Evolutionary conservation across 2,797 vertebrate species (phyloP).

Genomic region (Molossus molossus): DNA sequence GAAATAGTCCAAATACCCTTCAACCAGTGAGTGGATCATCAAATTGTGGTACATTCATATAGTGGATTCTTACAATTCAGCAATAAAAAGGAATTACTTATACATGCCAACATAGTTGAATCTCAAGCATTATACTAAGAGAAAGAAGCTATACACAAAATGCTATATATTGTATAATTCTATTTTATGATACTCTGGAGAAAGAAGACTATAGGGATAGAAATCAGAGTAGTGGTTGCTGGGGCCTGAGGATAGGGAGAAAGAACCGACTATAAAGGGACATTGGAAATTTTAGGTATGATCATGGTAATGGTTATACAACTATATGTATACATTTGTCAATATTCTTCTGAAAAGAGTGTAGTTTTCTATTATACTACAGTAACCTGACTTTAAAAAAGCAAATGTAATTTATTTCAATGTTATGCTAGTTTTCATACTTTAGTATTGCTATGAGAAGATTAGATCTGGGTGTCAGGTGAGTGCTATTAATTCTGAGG

Average conservation of each 20-base stretch:
- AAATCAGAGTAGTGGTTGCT: background rate
- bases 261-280: background rate
- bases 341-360: constrained; percentile 13
- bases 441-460: constrained; percentile 23
- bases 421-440: background rate
- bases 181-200: background rate
- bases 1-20: background rate
- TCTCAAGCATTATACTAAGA: constrained; percentile 4
- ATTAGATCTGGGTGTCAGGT: constrained; percentile 3
- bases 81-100: background rate
- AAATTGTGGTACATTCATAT: background rate
- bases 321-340: background rate
- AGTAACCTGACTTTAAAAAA: background rate
- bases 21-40: background rate
- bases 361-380: background rate
- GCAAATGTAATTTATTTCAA: constrained; percentile 26
- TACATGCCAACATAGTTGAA: background rate
- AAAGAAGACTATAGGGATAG: background rate
- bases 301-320: background rate
- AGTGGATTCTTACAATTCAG: background rate
- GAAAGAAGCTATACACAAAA: background rate
- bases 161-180: background rate
- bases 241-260: background rate
- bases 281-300: background rate
- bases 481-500: constrained; percentile 31